Conservation (phyloP, 2,113 vertebrate genomes). For the Antennarius striatus region DNA sequence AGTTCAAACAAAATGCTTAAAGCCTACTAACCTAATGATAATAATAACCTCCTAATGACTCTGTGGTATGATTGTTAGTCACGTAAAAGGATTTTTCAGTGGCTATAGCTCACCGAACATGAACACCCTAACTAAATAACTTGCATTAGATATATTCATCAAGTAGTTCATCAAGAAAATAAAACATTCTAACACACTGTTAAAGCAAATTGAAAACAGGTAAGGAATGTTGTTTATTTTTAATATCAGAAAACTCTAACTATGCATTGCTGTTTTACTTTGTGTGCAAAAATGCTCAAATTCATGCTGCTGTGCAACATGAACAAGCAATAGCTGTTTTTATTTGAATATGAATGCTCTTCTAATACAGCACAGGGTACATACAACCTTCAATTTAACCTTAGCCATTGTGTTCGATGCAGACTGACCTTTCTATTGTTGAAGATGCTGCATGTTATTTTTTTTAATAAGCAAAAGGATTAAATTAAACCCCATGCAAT, state of each 20-base stretch:
- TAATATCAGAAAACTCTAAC: conserved; percentile 36
- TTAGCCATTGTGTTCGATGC: conserved; percentile 77
- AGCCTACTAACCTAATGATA: no score
- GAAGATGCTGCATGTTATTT: conserved; percentile 78
- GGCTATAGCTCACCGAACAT: no score
- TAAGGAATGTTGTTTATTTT: conserved; percentile 15
- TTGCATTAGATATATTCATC: not conserved
- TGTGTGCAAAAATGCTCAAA: conserved; percentile 38
- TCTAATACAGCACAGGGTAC: conserved; percentile 74
- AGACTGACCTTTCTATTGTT: conserved; percentile 78
- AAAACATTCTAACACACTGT: conserved; percentile 15
- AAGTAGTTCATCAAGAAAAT: not conserved
- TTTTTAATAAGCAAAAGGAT: conserved; percentile 78
- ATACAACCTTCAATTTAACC: conserved; percentile 82
- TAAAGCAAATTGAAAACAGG: conserved; percentile 17
- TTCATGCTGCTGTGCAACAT: conserved; percentile 43
- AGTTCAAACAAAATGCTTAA: no score
- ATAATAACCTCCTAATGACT: no score
- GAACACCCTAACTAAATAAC: not conserved
- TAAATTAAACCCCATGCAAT: conserved; percentile 80
- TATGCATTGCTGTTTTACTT: conserved; percentile 30
- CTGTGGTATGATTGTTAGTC: no score
- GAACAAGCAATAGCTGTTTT: conserved; percentile 48
- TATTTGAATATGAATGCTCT: conserved; percentile 77
- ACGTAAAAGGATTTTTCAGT: no score